A percentile compares a stretch with the other conserved stretches of the same genome.
Evolutionary conservation across 2,797 vertebrate genomes (phyloP).

Genomic region (Gobio occitaniae): DNA sequence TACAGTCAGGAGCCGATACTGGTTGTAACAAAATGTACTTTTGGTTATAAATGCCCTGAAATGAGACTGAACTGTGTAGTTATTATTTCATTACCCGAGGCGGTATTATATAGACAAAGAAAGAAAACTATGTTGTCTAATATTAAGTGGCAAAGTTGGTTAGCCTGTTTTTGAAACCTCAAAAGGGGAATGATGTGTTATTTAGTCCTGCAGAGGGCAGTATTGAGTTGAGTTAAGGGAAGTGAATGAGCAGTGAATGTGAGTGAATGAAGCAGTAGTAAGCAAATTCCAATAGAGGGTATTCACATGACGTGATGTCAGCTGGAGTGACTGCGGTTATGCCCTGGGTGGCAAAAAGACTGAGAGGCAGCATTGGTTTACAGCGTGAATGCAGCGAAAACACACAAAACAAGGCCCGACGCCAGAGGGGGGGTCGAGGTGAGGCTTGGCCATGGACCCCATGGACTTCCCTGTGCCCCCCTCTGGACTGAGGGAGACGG

Average conservation of each 20-base stretch:
- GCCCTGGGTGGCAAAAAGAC: no score
- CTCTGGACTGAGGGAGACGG: no score
- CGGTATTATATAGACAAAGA: not conserved
- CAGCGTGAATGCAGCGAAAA: no score
- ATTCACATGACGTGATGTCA: no score
- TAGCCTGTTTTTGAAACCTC: not conserved
- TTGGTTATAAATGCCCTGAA: not conserved
- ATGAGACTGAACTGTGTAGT: not conserved
- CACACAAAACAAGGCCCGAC: no score
- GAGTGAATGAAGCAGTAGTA: not conserved
- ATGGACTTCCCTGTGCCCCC: no score
- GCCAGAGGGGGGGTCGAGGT: no score
- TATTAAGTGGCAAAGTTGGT: not conserved
- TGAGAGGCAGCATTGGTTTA: no score
- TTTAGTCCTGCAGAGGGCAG: slow-evolving; percentile 18
- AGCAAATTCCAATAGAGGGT: not conserved
- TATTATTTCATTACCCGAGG: not conserved
- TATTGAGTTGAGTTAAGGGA: not conserved
- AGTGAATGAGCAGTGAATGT: not conserved
- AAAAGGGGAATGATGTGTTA: not conserved
- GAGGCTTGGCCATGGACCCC: no score
- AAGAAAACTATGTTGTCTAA: not conserved
- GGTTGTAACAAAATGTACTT: not conserved
- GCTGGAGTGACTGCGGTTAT: no score
- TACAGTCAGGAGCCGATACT: not conserved